Conservation (phyloP, 1,140 invertebrate genomes). For the Drosophila mojavensis region DNA sequence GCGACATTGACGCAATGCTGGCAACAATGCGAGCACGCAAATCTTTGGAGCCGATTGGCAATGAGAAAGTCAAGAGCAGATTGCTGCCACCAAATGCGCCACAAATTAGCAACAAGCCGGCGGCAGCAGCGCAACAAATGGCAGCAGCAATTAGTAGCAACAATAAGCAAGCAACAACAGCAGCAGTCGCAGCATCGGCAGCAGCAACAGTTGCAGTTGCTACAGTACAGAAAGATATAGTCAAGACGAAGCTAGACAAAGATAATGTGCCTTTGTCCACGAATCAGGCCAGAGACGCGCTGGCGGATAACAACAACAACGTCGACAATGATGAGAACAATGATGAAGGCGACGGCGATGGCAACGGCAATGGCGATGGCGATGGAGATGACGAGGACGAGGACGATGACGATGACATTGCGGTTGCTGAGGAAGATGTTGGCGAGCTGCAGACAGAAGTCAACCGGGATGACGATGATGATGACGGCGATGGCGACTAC, state of each 20-base stretch:
- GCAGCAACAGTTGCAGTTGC: slow-evolving; percentile 30
- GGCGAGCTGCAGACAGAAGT: slow-evolving; percentile 7
- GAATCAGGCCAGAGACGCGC: slow-evolving; percentile 24
- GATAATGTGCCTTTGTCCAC: slow-evolving; percentile 33
- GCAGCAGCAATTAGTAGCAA: slow-evolving; percentile 59
- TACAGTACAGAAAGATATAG: slow-evolving; percentile 31
- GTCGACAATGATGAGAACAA: slow-evolving; percentile 38
- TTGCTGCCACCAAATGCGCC: slow-evolving; percentile 68
- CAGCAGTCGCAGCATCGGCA: slow-evolving; percentile 11
- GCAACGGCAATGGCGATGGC: not conserved
- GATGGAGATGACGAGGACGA: slow-evolving; percentile 2
- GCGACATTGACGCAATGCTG: slow-evolving; percentile 42
- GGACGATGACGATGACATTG: slow-evolving; percentile 22
- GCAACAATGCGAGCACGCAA: slow-evolving; percentile 69
- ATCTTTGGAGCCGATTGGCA: slow-evolving; percentile 60
- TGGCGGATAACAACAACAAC: slow-evolving; percentile 26
- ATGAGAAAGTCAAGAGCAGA: slow-evolving; percentile 43
- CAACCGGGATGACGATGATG: slow-evolving; percentile 12
- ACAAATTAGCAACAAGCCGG: slow-evolving; percentile 78
- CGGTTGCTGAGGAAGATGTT: slow-evolving; percentile 29
- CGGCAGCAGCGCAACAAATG: slow-evolving; percentile 49
- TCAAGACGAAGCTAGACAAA: slow-evolving; percentile 39
- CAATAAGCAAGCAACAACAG: slow-evolving; percentile 50
- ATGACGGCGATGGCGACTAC: slow-evolving; percentile 58
- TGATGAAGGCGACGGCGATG: slow-evolving; percentile 25